Conservation (phyloP, 2,888 invertebrate genomes). For the Lymantria monacha region DNA sequence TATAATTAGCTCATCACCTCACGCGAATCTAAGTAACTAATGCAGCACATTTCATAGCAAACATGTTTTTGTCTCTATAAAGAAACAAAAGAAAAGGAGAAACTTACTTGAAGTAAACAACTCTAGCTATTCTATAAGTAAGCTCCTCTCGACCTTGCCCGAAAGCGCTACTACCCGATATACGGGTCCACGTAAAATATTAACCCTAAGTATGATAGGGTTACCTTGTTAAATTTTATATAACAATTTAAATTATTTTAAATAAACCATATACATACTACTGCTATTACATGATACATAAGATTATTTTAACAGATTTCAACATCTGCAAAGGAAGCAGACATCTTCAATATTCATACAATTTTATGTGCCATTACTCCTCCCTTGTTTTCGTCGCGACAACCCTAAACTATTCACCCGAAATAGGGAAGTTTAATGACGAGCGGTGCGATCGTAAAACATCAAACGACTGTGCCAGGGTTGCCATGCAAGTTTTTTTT, state of each 20-base stretch:
- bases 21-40: too few relatives aligned
- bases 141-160: slow-evolving; percentile 58
- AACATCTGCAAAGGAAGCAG: slow-evolving; percentile 1
- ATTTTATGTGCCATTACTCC: slow-evolving; percentile 7
- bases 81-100: too few relatives aligned
- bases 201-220: slow-evolving; percentile 51
- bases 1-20: too few relatives aligned
- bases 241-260: not conserved
- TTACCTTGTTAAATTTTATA: slow-evolving; percentile 31
- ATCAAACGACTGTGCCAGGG: slow-evolving; percentile 64
- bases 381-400: slow-evolving; percentile 23
- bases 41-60: too few relatives aligned
- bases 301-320: not conserved
- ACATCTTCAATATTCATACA: slow-evolving; percentile 1
- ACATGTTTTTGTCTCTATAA: too few relatives aligned
- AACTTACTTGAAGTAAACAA: not conserved
- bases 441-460: slow-evolving; percentile 70
- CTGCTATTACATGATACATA: not conserved
- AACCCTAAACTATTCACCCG: slow-evolving; percentile 58
- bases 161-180: slow-evolving; percentile 65
- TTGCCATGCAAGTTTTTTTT: slow-evolving; percentile 44
- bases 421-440: slow-evolving; percentile 75
- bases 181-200: slow-evolving; percentile 55
- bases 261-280: not conserved
- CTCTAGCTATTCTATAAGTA: slow-evolving; percentile 5